Conservation (phyloP, 2,888 invertebrate species). For the Drosophila quinaria region DNA sequence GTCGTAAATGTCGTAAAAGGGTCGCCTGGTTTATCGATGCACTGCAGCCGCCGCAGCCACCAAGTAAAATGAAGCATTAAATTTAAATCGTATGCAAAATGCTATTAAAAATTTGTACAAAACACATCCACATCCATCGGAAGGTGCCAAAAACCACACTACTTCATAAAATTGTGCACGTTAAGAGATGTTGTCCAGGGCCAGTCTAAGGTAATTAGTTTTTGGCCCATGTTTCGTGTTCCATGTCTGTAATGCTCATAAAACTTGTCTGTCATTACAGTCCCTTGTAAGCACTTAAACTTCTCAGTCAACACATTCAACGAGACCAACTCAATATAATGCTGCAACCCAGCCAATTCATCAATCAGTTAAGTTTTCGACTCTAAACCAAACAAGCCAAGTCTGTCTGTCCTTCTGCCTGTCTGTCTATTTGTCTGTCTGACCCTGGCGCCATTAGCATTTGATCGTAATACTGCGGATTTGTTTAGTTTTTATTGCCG, state of each 20-base stretch:
- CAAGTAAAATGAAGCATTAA: slow-evolving; percentile 21
- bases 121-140: slow-evolving; percentile 35
- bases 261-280: slow-evolving; percentile 38
- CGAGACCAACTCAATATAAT: slow-evolving; percentile 6
- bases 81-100: slow-evolving; percentile 76
- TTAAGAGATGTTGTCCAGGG: slow-evolving; percentile 18
- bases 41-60: slow-evolving; percentile 42
- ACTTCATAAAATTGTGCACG: slow-evolving; percentile 15
- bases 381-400: slow-evolving; percentile 3
- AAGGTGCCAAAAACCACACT: slow-evolving; percentile 48
- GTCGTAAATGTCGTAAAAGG: slow-evolving; percentile 34
- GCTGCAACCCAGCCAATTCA: slow-evolving; percentile 40
- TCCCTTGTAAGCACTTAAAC: slow-evolving; percentile 57
- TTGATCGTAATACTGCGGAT: slow-evolving; percentile 58
- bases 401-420: neutral
- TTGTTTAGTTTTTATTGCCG: slow-evolving; percentile 73
- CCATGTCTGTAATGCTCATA: slow-evolving; percentile 59
- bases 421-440: slow-evolving; percentile 10
- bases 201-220: slow-evolving; percentile 66
- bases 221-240: slow-evolving; percentile 61
- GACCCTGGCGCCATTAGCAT: slow-evolving; percentile 67
- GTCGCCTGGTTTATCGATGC: slow-evolving; percentile 62
- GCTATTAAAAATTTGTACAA: slow-evolving; percentile 62
- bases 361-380: slow-evolving; percentile 50
- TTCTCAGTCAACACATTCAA: slow-evolving; percentile 17